Percentiles rank a stretch among this genome's conserved stretches.
phyloP scores from a whole-genome alignment of 1,140 invertebrate genomes.

The Drosophila obscura region DNA sequence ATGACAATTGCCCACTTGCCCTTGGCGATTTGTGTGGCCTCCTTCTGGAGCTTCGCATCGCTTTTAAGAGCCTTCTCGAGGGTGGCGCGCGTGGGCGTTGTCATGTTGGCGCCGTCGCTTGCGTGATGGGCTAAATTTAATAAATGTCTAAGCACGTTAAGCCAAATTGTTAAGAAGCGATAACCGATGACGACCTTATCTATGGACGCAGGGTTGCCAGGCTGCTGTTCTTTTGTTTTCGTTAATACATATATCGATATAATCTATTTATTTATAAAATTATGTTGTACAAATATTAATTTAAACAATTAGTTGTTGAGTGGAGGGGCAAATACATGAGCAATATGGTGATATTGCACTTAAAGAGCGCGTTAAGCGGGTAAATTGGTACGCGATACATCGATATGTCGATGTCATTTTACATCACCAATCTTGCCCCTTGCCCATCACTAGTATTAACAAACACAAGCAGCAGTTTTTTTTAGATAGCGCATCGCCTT shows the following conservation, averaged over 20 bases:
- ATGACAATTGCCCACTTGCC: conserved; percentile 32
- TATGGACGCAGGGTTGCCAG: conserved; percentile 28
- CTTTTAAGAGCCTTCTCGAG: conserved; percentile 73
- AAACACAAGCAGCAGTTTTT: conserved; percentile 70
- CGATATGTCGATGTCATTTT: too few species aligned
- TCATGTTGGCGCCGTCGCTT: conserved; percentile 57
- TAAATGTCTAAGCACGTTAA: conserved; percentile 62
- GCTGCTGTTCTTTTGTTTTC: conserved; percentile 32
- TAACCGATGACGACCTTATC: conserved; percentile 38
- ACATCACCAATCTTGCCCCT: background rate
- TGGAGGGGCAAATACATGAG: too few species aligned
- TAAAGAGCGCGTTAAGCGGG: too few species aligned
- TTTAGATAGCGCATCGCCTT: conserved; percentile 56
- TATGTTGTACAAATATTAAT: too few species aligned
- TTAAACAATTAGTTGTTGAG: background rate
- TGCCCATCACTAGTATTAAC: conserved; percentile 56
- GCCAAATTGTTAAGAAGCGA: conserved; percentile 60
- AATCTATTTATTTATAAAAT: conserved; percentile 23
- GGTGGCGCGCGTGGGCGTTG: conserved; percentile 67
- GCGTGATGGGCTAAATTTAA: conserved; percentile 70
- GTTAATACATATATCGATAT: conserved; percentile 9
- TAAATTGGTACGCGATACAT: too few species aligned
- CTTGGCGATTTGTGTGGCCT: conserved; percentile 63
- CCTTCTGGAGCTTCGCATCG: conserved; percentile 57
- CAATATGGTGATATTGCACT: too few species aligned